These are phyloP conservation scores for Stenodema calcarata DNA, from an alignment of 2,888 invertebrate species.

Conservation along the genomic window DNA sequence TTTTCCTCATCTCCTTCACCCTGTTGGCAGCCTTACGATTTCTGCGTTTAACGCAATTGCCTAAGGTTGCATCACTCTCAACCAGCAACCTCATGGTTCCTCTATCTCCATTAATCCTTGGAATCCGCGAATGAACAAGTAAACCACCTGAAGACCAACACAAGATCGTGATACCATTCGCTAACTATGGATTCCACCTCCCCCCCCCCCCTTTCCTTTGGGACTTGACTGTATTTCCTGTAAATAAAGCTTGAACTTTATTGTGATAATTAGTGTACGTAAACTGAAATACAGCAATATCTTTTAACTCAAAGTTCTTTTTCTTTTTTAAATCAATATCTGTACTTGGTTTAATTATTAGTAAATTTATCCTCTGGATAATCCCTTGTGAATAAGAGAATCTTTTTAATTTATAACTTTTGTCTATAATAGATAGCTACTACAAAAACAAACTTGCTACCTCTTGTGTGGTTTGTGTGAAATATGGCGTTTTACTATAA, in stretches of 20 bases:
- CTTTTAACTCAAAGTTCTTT: not conserved
- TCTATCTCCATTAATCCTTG: not conserved
- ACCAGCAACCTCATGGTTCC: not conserved
- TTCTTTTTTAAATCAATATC: not conserved
- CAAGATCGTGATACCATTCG: no score
- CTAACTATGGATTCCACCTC: not conserved
- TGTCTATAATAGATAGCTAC: not conserved
- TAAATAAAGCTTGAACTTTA: conserved; percentile 29
- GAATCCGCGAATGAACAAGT: not conserved
- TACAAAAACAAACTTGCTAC: conserved; percentile 18
- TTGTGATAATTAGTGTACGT: conserved; percentile 15
- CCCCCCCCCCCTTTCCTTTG: not conserved
- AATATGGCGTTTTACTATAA: not conserved
- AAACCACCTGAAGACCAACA: no score
- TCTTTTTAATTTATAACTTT: not conserved
- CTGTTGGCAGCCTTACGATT: not conserved
- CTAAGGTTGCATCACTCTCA: not conserved
- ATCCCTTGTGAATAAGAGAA: not conserved
- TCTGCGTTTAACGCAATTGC: not conserved
- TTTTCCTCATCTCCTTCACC: no score
- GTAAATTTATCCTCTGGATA: not conserved
- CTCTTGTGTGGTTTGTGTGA: conserved; percentile 33
- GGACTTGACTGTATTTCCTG: not conserved
- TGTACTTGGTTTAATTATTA: not conserved
- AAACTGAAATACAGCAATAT: conserved; percentile 21